Base-by-base conservation (phyloP, 2,113 vertebrate genomes). In the Donacobius atricapilla region DNA sequence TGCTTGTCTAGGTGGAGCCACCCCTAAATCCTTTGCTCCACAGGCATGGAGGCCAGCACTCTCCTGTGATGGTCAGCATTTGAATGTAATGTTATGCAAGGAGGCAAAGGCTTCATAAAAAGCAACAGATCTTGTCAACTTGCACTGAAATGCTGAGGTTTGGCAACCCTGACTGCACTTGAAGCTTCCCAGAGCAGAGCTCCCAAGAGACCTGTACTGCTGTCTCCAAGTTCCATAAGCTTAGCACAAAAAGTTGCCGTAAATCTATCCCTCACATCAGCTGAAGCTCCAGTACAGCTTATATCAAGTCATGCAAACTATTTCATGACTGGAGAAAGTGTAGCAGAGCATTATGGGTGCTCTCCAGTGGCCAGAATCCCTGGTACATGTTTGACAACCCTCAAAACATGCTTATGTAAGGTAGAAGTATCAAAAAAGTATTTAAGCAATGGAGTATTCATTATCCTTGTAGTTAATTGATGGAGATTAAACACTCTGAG, bases 1-100 rank as follows among this genome's bases (percentile, higher is more conserved):
- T 70, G 57, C 33, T 64, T 51, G 60, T 11, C 24, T n/a, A 30
- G 27, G 15, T 20, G 31, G 15, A 71, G 18, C 21, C 33, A 60
- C 11, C 5, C 10, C 15, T 1, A 40, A 70, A 53, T 9, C 11
- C 18, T 6, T 8, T 30, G 5, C 6, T 47, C n/a, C 11, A 4
- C 0, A 22, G 27, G 12, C 13, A 30, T 5, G 23, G 42, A 39
- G 13, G 16, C 15, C 44, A 65, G 12, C 1, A 0, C 5, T 54
- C 20, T 51, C 12, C 39, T 30, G 7, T 27, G 23, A 15, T 61
- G 45, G 16, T 27, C 45, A 51, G 45, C 25, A 16, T 37, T 33
- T 1, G 4, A 77, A 50, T 16, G 5, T 13, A 57, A 3, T 10
- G 6, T 28, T 45, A 23, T 44, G 28, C 22, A 35, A 61, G 82